Conservation (phyloP, 2,113 vertebrate species). For the Myanophis thanlyinensis region DNA sequence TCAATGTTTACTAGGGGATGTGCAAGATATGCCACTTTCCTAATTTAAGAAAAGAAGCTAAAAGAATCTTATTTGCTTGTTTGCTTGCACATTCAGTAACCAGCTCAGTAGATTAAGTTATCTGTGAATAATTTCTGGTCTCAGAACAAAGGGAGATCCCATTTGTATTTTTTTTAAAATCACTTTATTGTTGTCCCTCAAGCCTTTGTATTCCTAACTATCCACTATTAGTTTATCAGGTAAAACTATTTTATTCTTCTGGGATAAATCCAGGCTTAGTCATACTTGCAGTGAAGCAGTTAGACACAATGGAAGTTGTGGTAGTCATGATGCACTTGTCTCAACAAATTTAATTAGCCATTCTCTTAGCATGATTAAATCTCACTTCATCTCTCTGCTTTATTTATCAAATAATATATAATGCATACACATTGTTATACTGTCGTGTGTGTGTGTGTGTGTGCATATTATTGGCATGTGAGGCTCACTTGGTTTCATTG, state of each 20-base stretch:
- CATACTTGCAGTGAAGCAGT: not conserved
- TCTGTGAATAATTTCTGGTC: not conserved
- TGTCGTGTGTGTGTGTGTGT: too few relatives aligned
- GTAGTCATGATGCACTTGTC: not conserved
- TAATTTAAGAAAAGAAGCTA: not conserved
- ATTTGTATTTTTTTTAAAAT: not conserved
- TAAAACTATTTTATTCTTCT: not conserved
- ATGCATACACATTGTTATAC: too few relatives aligned
- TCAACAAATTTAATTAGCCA: not conserved
- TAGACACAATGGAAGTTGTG: not conserved
- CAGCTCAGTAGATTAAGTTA: not conserved
- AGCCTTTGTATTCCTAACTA: not conserved
- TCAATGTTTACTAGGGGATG: not conserved
- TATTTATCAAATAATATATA: not conserved
- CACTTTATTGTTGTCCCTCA: not conserved
- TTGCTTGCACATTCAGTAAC: not conserved
- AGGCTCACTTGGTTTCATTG: not conserved
- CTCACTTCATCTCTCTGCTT: not conserved
- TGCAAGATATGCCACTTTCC: not conserved
- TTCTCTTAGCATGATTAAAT: not conserved
- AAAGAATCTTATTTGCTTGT: not conserved
- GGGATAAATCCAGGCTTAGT: not conserved
- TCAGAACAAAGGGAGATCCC: not conserved
- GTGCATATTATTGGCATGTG: not conserved
- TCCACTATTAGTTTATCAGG: not conserved